These are phyloP conservation scores for Drosophila paranaensis DNA, from an alignment of 2,888 invertebrate species.

Conservation along the genomic window DNA sequence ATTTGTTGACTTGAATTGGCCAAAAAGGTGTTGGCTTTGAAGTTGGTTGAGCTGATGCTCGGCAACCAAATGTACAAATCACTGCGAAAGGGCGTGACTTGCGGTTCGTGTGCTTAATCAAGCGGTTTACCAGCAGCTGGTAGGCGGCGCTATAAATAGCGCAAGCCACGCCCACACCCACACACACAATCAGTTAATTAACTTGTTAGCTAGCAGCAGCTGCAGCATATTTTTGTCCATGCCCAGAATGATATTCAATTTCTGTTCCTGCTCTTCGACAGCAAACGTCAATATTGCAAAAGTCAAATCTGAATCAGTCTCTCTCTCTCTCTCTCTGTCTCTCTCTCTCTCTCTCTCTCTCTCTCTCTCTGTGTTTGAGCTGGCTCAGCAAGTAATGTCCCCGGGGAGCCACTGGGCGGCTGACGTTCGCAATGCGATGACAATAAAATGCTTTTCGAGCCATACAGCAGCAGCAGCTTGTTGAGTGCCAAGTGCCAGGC, in stretches of 20 bases:
- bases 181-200: slow-evolving; percentile 43
- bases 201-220: slow-evolving; percentile 33
- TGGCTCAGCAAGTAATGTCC: slow-evolving; percentile 51
- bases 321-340: neutral
- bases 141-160: slow-evolving; percentile 40
- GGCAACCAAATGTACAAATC: slow-evolving; percentile 34
- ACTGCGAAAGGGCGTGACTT: slow-evolving; percentile 4
- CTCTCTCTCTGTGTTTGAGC: slow-evolving; percentile 25
- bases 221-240: slow-evolving; percentile 35
- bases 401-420: slow-evolving; percentile 48
- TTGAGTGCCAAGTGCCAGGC: slow-evolving; percentile 31
- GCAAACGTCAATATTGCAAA: slow-evolving; percentile 38
- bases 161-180: neutral
- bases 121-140: slow-evolving; percentile 47
- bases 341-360: neutral
- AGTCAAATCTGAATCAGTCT: slow-evolving; percentile 34
- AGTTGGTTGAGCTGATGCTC: slow-evolving; percentile 9
- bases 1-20: slow-evolving; percentile 40
- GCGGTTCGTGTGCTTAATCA: slow-evolving; percentile 56
- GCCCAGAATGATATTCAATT: slow-evolving; percentile 52
- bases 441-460: slow-evolving; percentile 47
- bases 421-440: slow-evolving; percentile 43
- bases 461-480: slow-evolving; percentile 29
- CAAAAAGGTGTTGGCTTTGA: slow-evolving; percentile 34
- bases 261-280: slow-evolving; percentile 12